Evolutionary conservation across 1,140 invertebrate genomes (phyloP), one percentile per base, ranked within the genome.

Genomic region (Lucilia sericata): DNA sequence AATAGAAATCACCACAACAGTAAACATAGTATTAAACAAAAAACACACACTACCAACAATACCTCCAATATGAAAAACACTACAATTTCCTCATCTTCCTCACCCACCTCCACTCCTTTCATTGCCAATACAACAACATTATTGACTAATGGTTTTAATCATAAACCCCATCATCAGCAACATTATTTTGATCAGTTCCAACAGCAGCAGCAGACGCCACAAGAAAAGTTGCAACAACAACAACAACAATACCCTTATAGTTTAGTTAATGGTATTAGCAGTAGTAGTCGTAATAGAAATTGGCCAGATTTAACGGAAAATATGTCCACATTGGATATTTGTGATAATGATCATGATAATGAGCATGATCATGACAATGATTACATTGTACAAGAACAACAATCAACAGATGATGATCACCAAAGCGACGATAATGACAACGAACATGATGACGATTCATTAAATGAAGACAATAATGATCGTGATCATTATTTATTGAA

Each of bases 291-390:
- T n/a, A n/a, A 76, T 34, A 75, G 47, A 51, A 65, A 70, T 74
- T 55, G 80, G 49, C 81, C 81, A 60, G 42, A 82, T n/a, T 30
- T 80, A 21, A 49, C 47, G 10, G 36, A 51, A 60, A 74, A 49
- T 74, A 84, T 76, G 34, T 83, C 75, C 55, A 83, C 86, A 86
- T 86, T 90, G 87, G 88, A 90, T 85, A 88, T 90, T 84, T 88
- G 86, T 75, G 88, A 90, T 82, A 85, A 88, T 30, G 90, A 87
- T 85, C 85, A 86, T 65, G 87, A 85, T 70, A 84, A 85, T 74
- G 78, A 84, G n/a, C 76, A 75, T 78, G 42, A 49, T 21, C 12
- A 49, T 82, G 84, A 25, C 30, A 70, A 17, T 47, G 81, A 74
- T 36, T 65, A 65, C 42, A 74, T 78, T 78, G 75, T 78, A 19